Evolutionary conservation across 2,797 vertebrate genomes (phyloP), one percentile per base, ranked within the genome.

Genomic region (Lophotriccus pileatus): DNA sequence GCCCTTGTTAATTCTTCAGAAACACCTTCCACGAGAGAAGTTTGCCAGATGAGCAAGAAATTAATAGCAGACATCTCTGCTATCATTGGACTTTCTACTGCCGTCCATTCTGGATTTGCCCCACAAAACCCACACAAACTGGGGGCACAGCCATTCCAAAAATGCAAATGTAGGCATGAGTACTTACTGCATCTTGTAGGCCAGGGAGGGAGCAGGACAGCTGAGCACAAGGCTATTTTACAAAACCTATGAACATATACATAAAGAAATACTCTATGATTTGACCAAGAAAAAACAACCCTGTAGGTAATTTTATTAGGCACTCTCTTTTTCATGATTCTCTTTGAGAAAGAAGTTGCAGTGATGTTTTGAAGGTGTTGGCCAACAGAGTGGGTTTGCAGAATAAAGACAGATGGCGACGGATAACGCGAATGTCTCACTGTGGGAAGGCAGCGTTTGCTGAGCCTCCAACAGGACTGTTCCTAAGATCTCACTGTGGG

Each of bases 361-460:
- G 41, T 14, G 67, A 32, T 90, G 76, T 90, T 92, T 93, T 80
- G 72, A 85, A 94, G 9, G 19, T 56, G 72, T 93, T 63, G 84
- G 91, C 75, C 94, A 93, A 74, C 43, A 87, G 89, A 95, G 94
- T 87, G 78, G 89, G 93, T 83, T 94, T 66, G 49, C 72, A 94
- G 94, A 95, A 92, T 63, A 90, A 91, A 95, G 89, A 64, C 93
- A 96, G 94, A 96, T 95, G 89, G 95, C 34, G 64, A 70, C 49
- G 67, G 91, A 87, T 89, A 90, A 73, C 84, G 89, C 91, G 94
- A 93, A 89, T 70, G 78, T 77, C 90, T 63, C 78, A 14, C 36
- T 63, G 68, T 87, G 91, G 67, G 81, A 89, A 94, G 60, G 10
- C 56, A 91, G 82, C 72, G 63, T 75, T 77, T 73, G 47, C 95